Conservation (phyloP, 2,888 invertebrate genomes). For the Petrophora chlorosata region DNA sequence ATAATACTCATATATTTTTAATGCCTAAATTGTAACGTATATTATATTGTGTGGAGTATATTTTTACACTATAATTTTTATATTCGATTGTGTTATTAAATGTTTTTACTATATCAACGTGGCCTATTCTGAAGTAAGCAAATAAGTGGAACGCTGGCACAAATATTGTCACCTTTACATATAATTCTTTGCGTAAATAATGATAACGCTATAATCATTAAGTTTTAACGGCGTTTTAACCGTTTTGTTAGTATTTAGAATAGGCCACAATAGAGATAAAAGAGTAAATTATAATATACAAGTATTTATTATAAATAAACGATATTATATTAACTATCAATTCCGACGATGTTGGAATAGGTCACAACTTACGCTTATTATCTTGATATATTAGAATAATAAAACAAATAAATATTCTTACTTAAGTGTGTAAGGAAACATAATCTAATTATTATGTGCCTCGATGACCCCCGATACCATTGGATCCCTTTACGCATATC, state of each 20-base stretch:
- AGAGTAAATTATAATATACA: slow-evolving; percentile 31
- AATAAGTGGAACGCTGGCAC: slow-evolving; percentile 8
- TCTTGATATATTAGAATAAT: slow-evolving; percentile 74
- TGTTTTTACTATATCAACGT: slow-evolving; percentile 38
- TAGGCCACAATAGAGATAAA: slow-evolving; percentile 27
- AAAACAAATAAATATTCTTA: slow-evolving; percentile 69
- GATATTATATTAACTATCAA: slow-evolving; percentile 46
- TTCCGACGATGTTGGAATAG: slow-evolving; percentile 63
- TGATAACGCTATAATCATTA: not conserved
- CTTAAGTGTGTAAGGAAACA: slow-evolving; percentile 67
- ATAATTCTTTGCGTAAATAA: not conserved
- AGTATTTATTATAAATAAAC: slow-evolving; percentile 36
- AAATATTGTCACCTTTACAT: not conserved
- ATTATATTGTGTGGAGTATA: slow-evolving; percentile 62
- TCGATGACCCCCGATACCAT: slow-evolving; percentile 64
- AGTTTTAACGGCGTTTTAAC: not conserved
- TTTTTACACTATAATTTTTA: slow-evolving; percentile 66
- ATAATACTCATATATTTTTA: slow-evolving; percentile 43
- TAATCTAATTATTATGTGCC: slow-evolving; percentile 73
- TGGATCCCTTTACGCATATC: slow-evolving; percentile 28
- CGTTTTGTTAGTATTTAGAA: not conserved
- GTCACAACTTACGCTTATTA: slow-evolving; percentile 80
- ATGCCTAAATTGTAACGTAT: slow-evolving; percentile 57
- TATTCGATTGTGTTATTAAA: slow-evolving; percentile 52
- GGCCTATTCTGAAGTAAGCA: slow-evolving; percentile 27